Evolutionary conservation across 2,113 vertebrate genomes (phyloP).

Genomic region (Hippolais icterina): DNA sequence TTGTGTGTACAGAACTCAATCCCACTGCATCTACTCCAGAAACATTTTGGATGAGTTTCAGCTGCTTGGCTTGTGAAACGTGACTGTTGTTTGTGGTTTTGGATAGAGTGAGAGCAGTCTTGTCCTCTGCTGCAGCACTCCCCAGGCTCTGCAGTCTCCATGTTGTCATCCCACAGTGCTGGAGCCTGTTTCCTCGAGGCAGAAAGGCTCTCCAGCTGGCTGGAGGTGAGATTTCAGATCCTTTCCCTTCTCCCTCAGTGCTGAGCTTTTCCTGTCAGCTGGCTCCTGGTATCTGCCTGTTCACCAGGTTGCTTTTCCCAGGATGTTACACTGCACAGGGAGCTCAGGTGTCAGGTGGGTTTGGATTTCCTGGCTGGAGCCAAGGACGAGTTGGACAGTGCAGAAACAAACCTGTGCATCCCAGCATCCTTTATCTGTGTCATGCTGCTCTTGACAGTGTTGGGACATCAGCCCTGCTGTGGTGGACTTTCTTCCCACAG

Average conservation of each 20-base stretch:
- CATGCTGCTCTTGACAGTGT: fast-evolving
- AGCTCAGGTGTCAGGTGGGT: not conserved
- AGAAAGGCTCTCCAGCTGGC: not conserved
- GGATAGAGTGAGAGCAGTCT: not conserved
- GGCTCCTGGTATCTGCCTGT: not conserved
- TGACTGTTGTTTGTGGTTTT: not conserved
- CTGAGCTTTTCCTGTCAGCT: not conserved
- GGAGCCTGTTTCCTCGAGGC: not conserved
- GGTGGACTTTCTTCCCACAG: not conserved
- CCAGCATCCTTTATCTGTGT: not conserved
- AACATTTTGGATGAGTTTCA: not conserved
- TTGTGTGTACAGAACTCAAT: not conserved
- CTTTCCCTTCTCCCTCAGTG: not conserved
- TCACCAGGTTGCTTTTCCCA: not conserved
- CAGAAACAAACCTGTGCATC: not conserved
- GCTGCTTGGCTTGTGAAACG: not conserved
- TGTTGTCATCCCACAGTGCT: fast-evolving
- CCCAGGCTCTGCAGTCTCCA: fast-evolving
- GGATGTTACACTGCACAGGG: not conserved
- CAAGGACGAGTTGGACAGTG: not conserved
- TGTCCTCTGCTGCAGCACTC: fast-evolving
- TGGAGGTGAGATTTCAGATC: not conserved
- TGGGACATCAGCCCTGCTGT: not conserved
- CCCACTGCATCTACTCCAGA: not conserved
- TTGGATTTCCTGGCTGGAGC: not conserved